phyloP scores from a whole-genome alignment of 2,888 invertebrate genomes.

The Brenthis daphne region DNA sequence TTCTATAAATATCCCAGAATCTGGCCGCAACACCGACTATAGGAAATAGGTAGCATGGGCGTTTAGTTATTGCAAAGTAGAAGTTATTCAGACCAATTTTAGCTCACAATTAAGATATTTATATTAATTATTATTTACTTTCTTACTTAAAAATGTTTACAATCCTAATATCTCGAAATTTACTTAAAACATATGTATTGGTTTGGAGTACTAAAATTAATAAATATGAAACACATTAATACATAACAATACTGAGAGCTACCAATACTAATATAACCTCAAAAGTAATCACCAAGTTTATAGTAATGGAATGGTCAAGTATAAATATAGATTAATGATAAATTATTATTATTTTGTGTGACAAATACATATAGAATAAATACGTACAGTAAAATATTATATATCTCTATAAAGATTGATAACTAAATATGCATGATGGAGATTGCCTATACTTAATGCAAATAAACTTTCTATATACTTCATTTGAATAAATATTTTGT shows the following conservation, averaged over 20 bases:
- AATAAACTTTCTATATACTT: neutral
- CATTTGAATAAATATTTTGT: conserved; percentile 2
- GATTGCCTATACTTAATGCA: conserved; percentile 2
- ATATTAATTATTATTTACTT: no score
- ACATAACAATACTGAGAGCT: no score
- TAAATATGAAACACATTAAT: no score
- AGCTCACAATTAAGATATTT: neutral
- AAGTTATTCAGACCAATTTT: conserved; percentile 2
- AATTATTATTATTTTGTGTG: no score
- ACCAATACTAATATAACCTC: no score
- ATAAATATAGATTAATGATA: no score
- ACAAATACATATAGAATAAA: neutral
- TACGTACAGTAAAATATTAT: neutral
- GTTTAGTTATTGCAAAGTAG: conserved; percentile 28
- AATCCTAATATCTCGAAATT: no score
- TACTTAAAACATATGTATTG: no score
- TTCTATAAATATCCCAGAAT: conserved; percentile 71
- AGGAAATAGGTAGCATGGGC: conserved; percentile 39
- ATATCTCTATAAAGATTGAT: neutral
- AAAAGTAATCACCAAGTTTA: no score
- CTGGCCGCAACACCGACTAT: conserved; percentile 50
- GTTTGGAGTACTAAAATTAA: no score
- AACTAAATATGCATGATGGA: neutral
- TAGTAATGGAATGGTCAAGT: no score
- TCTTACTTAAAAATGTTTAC: no score